Base-by-base conservation (phyloP, 1,140 invertebrate species). In the Sesamia nonagrioides region DNA sequence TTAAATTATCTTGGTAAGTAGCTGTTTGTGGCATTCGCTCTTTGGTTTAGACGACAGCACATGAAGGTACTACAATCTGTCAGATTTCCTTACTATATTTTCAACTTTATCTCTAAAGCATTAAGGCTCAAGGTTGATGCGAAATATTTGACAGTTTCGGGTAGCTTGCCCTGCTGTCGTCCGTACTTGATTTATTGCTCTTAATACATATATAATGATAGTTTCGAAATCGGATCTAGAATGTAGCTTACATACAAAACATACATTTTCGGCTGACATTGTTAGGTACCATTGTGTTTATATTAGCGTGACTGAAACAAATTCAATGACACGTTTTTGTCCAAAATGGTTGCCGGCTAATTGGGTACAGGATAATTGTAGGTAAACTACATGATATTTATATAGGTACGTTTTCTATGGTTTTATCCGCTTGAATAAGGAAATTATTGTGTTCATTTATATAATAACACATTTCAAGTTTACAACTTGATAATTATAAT, bases 301-400 rank as follows among this genome's bases (percentile, higher is more conserved):
- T 54, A 54, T 54, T 75, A 50, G 18, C 73, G 58, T 75, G 40
- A 75, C 73, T 63, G 58, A 50, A 11, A 63, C 73, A 9, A 75
- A 75, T 75, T 63, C 73, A 75, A 75, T 61, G 73, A 75, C 73
- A 75, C 58, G 21, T 27, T 56, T 74, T 74, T 75, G 58, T 75
- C 15, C 15, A 50, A 73, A 75, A 33, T 63, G 42, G 21, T n/a
- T 48, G 37, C 42, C 50, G 18, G 21, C 27, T 11, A 50, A 63
- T n/a, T 35, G 58, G 5, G 21, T 33, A 52, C 68, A 60, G 40
- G 13, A 45, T 45, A 45, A 45, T 45, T 45, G 37, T 9, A 40
- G 6, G 11, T 45, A 45, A 1, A 11, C 8, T 11, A 45, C 42
- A n/a, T 15, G 11, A n/a, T 50, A 45, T 45, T 11, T 45, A 11